Conservation (phyloP, 2,888 invertebrate genomes). For the Isotomurus palustris region DNA sequence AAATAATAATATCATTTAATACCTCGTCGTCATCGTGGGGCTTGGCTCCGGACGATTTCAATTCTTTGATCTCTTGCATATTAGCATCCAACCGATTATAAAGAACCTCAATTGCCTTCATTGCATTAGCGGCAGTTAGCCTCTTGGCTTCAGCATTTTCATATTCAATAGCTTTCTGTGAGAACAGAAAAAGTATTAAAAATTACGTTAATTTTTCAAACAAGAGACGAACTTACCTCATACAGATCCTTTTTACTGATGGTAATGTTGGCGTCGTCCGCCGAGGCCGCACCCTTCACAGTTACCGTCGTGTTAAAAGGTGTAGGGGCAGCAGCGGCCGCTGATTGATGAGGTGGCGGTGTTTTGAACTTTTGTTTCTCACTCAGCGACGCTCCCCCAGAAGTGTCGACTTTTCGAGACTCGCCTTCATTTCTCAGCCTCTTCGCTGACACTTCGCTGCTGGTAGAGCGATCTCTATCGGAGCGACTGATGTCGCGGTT, state of each 20-base stretch:
- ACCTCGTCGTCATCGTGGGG: not conserved
- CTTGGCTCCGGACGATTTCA: constrained; percentile 5
- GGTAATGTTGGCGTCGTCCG: constrained; percentile 11
- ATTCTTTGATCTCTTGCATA: constrained; percentile 16
- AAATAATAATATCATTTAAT: not conserved
- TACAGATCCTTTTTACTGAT: constrained; percentile 36
- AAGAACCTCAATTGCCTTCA: constrained; percentile 1
- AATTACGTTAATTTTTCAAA: not conserved
- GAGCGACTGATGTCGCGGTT: not conserved
- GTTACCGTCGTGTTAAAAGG: not conserved
- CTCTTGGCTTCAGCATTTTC: constrained; percentile 31
- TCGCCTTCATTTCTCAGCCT: constrained; percentile 2
- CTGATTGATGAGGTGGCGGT: too few relatives aligned
- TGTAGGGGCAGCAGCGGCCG: too few relatives aligned
- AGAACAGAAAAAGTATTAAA: constrained; percentile 6
- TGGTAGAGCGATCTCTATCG: too few relatives aligned
- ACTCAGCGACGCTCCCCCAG: not conserved
- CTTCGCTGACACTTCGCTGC: not conserved
- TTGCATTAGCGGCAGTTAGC: constrained; percentile 11
- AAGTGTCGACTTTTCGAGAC: not conserved
- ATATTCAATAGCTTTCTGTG: constrained; percentile 27
- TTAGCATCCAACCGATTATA: constrained; percentile 20
- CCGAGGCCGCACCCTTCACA: constrained; percentile 1
- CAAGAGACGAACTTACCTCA: constrained; percentile 23
- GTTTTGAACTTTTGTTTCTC: not conserved